A percentile compares a stretch with the other conserved stretches of the same genome.
phyloP scores from a whole-genome alignment of 2,888 invertebrate species.

The Xestia sexstrigata region DNA sequence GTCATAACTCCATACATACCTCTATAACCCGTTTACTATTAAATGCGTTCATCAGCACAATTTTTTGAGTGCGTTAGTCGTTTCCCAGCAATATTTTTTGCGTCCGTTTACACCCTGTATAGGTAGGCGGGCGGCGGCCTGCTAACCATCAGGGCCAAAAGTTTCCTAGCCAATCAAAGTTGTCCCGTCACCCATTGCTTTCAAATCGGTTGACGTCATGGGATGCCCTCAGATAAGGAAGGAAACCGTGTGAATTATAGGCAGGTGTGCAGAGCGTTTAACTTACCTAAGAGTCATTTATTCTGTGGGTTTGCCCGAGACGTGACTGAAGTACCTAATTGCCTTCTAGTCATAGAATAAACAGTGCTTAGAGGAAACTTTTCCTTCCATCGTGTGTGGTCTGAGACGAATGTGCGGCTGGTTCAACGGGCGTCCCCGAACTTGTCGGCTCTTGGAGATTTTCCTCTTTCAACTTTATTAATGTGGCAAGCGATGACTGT shows the following conservation, averaged over 20 bases:
- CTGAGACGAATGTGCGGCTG: background rate
- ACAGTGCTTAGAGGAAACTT: background rate
- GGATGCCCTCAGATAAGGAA: slow-evolving; percentile 19
- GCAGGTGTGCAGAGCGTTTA: background rate
- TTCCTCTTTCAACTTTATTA: background rate
- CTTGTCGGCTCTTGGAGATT: background rate
- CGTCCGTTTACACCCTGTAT: too few species aligned
- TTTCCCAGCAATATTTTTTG: too few species aligned
- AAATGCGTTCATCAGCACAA: too few species aligned
- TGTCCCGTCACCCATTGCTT: background rate
- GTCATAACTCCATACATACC: too few species aligned
- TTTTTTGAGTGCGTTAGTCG: too few species aligned
- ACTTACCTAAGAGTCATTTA: background rate
- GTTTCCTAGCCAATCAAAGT: background rate
- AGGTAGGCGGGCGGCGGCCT: too few species aligned
- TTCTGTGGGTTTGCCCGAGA: background rate
- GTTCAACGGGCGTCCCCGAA: background rate
- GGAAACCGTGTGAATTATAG: slow-evolving; percentile 16
- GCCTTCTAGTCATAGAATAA: background rate
- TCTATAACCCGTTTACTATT: too few species aligned
- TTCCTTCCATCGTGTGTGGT: background rate
- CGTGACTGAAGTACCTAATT: background rate
- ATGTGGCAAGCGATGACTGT: too few species aligned
- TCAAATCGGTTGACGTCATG: background rate
- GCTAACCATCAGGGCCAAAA: background rate